Conservation (phyloP, 2,797 vertebrate genomes). For the Helostoma temminkii region DNA sequence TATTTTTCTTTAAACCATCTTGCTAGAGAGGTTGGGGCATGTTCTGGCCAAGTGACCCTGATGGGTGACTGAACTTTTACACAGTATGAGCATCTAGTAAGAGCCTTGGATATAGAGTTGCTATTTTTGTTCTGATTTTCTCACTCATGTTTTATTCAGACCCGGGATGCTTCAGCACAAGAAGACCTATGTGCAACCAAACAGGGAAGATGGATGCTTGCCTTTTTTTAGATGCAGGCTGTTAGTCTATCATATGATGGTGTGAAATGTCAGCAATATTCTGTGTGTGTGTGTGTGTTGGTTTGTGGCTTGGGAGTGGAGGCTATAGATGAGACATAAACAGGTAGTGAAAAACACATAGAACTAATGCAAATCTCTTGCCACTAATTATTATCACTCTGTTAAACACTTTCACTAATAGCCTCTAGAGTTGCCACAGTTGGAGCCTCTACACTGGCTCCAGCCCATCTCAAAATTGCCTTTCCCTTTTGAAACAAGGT, state of each 20-base stretch:
- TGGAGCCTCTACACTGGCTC: constrained; percentile 38
- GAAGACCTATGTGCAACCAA: constrained; percentile 53
- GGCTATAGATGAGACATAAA: constrained; percentile 1
- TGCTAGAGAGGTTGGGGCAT: constrained; percentile 38
- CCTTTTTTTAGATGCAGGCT: constrained; percentile 26
- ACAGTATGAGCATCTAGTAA: constrained; percentile 48
- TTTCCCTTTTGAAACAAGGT: constrained; percentile 25
- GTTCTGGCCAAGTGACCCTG: constrained; percentile 54
- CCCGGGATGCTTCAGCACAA: constrained; percentile 56
- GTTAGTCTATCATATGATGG: constrained; percentile 28
- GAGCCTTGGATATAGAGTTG: constrained; percentile 48
- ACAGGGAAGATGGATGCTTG: constrained; percentile 48
- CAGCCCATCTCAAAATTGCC: constrained; percentile 38
- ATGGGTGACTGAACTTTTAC: constrained; percentile 45
- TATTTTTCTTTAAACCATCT: constrained; percentile 38
- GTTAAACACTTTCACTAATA: constrained; percentile 58
- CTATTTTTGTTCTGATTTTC: constrained; percentile 73
- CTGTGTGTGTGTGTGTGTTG: constrained; percentile 8
- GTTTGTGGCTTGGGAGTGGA: background rate
- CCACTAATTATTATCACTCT: constrained; percentile 56
- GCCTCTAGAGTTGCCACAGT: constrained; percentile 44
- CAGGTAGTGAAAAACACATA: constrained; percentile 14
- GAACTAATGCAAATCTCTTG: constrained; percentile 45
- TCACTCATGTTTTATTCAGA: constrained; percentile 81
- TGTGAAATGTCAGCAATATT: constrained; percentile 34